Base-by-base conservation (phyloP, 2,797 vertebrate species). In the Rhinatrema bivittatum region DNA sequence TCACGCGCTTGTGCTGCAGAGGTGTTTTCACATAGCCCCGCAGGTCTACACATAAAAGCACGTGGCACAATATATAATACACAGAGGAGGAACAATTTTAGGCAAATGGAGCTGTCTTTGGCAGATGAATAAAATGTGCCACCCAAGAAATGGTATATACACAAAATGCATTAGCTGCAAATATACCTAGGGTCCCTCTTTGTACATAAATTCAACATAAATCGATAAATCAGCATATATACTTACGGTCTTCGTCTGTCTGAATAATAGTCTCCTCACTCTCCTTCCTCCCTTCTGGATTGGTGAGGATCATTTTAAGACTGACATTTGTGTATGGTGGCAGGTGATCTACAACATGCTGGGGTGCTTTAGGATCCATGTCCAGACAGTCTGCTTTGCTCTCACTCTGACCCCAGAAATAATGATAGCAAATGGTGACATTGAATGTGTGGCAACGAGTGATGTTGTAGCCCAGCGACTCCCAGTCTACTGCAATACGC, bases 391-490 rank as follows among this genome's bases (percentile, higher is more conserved):
- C 93, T 0, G 91, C 89, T 54, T 91, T 92, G 83, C 86, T 97
- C 60, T 78, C 84, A 1, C 97, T 94, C 65, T 76, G 86, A 16
- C 90, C 81, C 2, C 74, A 86, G 68, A 86, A 89, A 43, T 97
- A 99, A 62, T 96, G 94, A 78, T 94, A 99, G 70, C 94, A 98
- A 64, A 98, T 97, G 29, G 95, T 99, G 61, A 99, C 93, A 39
- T 98, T 99, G 51, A 97, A 98, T 21, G 94, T 97, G 62, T 98
- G 94, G 66, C 95, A 99, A 22, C 95, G 93, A 12, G 95, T 99
- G 56, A 99, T 97, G 70, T 99, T 99, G 81, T 99, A 99, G 32
- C 94, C 95, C 62, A 98, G 39, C 3, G 95, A 97, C 52, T 99
- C 95, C 95, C 95, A 97, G 67, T 99, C 95, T 60, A 99, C 94